Evolutionary conservation across 2,888 invertebrate species (phyloP).

Genomic region (Phortica okadai): DNA sequence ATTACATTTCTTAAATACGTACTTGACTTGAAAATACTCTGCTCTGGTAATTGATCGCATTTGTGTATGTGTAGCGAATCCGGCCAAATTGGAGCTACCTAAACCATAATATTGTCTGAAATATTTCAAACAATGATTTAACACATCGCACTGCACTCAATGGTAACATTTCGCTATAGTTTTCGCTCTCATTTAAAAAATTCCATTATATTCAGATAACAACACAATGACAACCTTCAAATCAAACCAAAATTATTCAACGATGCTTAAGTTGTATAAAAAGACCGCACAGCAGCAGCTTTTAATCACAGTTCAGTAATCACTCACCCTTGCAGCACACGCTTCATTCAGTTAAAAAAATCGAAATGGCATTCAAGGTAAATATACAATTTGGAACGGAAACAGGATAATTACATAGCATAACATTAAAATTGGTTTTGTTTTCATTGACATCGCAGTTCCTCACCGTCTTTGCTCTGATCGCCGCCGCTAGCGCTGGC

Average conservation of each 20-base stretch:
- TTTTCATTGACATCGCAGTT: slow-evolving; percentile 51
- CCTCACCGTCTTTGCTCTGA: slow-evolving; percentile 62
- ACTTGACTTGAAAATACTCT: not conserved
- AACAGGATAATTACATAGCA: not conserved
- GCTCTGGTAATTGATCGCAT: slow-evolving; percentile 19
- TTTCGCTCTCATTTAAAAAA: not conserved
- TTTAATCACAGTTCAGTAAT: slow-evolving; percentile 58
- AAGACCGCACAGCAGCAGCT: slow-evolving; percentile 39
- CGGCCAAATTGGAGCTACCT: slow-evolving; percentile 27
- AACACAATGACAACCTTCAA: slow-evolving; percentile 50
- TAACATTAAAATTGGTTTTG: not conserved
- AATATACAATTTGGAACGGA: not conserved
- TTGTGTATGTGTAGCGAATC: slow-evolving; percentile 19
- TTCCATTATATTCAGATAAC: slow-evolving; percentile 34
- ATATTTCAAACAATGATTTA: slow-evolving; percentile 54
- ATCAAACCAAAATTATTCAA: slow-evolving; percentile 29
- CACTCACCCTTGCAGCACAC: slow-evolving; percentile 48
- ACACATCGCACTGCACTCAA: slow-evolving; percentile 35
- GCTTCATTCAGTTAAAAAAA: slow-evolving; percentile 45
- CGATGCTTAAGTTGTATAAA: slow-evolving; percentile 50
- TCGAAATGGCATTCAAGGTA: slow-evolving; percentile 71
- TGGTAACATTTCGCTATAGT: slow-evolving; percentile 43
- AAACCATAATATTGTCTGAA: slow-evolving; percentile 63
- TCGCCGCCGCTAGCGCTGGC: slow-evolving; percentile 66
- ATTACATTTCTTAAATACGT: slow-evolving; percentile 23